Percentiles rank a stretch among this genome's conserved stretches.
Evolutionary conservation across 2,797 vertebrate genomes (phyloP).

Genomic region (Geotrypetes seraphini): DNA sequence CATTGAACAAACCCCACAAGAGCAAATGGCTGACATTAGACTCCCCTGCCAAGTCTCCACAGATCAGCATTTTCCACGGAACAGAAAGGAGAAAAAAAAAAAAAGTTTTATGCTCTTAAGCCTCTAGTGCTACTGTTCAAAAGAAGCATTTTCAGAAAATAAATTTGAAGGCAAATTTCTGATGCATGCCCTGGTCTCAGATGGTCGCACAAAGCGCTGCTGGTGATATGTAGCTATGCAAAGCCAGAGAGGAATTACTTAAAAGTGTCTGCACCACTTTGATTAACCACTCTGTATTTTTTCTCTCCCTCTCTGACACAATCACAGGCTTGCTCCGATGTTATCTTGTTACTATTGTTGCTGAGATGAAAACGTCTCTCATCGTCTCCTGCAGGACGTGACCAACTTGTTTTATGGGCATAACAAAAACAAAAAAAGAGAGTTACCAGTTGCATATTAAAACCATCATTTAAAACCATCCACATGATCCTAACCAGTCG

Average conservation of each 20-base stretch:
- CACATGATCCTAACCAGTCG: rapidly evolving
- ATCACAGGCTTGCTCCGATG: slow-evolving; percentile 49
- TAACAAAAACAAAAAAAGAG: background rate
- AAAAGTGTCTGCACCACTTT: slow-evolving; percentile 59
- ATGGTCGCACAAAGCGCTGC: slow-evolving; percentile 50
- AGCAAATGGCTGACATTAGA: slow-evolving; percentile 22
- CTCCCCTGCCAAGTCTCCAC: slow-evolving; percentile 19
- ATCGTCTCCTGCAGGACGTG: slow-evolving; percentile 14
- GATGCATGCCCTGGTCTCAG: slow-evolving; percentile 60
- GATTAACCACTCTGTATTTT: slow-evolving; percentile 60
- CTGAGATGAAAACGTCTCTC: slow-evolving; percentile 13
- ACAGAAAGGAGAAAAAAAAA: slow-evolving; percentile 27
- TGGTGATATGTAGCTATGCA: slow-evolving; percentile 50
- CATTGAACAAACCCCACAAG: slow-evolving; percentile 38
- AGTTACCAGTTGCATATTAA: background rate
- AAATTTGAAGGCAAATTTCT: slow-evolving; percentile 71
- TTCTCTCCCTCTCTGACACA: slow-evolving; percentile 44
- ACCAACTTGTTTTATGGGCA: slow-evolving; percentile 14
- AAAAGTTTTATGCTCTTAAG: slow-evolving; percentile 60
- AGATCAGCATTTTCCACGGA: slow-evolving; percentile 29
- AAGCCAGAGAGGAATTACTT: slow-evolving; percentile 56
- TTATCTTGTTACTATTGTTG: slow-evolving; percentile 44
- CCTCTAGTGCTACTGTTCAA: slow-evolving; percentile 57
- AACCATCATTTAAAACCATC: rapidly evolving
- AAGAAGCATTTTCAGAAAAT: slow-evolving; percentile 70